These are phyloP conservation scores for Anguilla megastoma DNA, from an alignment of 2,797 vertebrate genomes.

Conservation along the genomic window DNA sequence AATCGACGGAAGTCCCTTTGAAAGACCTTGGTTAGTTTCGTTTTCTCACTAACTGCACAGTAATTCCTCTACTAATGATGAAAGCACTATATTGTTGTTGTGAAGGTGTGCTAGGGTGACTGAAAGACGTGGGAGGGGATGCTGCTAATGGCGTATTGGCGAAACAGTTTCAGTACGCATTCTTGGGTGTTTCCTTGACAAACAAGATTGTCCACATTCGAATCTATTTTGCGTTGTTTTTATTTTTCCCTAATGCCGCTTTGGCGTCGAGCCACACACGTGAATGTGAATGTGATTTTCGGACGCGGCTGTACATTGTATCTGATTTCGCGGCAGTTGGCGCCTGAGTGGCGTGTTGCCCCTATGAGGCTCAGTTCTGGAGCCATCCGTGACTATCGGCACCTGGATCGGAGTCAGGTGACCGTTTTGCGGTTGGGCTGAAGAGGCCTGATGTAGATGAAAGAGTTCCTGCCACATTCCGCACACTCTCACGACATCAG, in stretches of 20 bases:
- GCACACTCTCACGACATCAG: slow-evolving; percentile 46
- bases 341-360: not conserved
- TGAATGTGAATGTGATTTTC: not conserved
- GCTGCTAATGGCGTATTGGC: not conserved
- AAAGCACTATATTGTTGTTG: not conserved
- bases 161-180: not conserved
- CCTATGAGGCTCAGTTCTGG: not conserved
- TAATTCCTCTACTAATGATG: not conserved
- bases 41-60: not conserved
- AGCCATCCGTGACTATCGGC: not conserved
- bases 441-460: slow-evolving; percentile 43
- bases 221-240: not conserved
- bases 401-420: slow-evolving; percentile 5
- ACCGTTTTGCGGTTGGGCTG: not conserved
- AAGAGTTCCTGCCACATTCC: slow-evolving; percentile 53
- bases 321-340: not conserved
- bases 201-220: not conserved
- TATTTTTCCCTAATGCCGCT: not conserved
- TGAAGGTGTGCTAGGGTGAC: not conserved
- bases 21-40: not conserved
- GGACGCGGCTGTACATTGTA: not conserved
- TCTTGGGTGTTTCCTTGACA: not conserved
- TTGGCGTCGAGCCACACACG: not conserved
- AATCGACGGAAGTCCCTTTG: not conserved
- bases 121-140: not conserved